phyloP scores from a whole-genome alignment of 2,888 invertebrate genomes.

The Gymnosoma rotundatum region DNA sequence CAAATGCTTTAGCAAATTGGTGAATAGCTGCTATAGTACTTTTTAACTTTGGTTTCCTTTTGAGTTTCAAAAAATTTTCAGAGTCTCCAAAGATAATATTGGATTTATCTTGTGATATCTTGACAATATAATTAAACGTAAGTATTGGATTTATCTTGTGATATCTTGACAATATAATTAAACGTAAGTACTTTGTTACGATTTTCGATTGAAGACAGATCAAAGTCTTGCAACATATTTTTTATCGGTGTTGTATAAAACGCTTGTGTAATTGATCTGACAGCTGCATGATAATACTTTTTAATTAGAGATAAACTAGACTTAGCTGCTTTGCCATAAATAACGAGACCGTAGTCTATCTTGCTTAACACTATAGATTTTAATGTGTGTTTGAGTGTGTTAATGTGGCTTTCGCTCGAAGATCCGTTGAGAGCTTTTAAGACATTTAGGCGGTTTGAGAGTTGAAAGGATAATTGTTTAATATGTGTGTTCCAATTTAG shows the following conservation, averaged over 20 bases:
- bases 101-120: neutral
- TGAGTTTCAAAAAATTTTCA: neutral
- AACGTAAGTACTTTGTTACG: neutral
- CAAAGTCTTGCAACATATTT: neutral
- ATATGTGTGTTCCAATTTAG: neutral
- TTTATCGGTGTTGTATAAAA: conserved; percentile 16
- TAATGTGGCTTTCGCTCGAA: neutral
- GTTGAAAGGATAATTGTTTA: neutral
- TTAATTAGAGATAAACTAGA: neutral
- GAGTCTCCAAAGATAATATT: conserved; percentile 5
- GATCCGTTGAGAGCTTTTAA: neutral
- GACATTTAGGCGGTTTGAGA: neutral
- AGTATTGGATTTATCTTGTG: neutral
- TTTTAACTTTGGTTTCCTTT: conserved; percentile 9
- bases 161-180: neutral
- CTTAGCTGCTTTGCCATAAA: conserved; percentile 4
- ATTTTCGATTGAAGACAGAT: conserved; percentile 2
- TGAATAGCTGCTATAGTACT: neutral
- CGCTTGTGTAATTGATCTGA: neutral
- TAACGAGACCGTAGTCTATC: neutral
- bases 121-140: neutral
- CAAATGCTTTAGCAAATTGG: neutral
- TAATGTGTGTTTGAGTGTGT: neutral
- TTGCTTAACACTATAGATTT: neutral
- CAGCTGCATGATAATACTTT: too few relatives aligned